phyloP scores from a whole-genome alignment of 2,113 vertebrate species.

The Onychostruthus taczanowskii region DNA sequence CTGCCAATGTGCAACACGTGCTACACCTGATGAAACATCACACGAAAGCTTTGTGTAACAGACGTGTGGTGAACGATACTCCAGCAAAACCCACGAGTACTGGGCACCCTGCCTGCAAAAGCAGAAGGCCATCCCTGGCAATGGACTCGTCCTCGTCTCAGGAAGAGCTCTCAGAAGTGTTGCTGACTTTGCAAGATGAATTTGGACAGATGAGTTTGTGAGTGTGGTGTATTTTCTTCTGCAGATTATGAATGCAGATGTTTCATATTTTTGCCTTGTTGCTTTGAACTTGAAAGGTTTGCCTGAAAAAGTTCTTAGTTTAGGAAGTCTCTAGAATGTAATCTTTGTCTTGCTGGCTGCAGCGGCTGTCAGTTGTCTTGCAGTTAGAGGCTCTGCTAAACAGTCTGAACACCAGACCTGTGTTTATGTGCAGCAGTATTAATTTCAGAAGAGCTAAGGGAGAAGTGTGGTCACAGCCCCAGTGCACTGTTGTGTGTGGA shows the following conservation, averaged over 20 bases:
- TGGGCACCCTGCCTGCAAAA: not conserved
- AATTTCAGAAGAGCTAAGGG: not conserved
- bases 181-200: constrained; percentile 89
- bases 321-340: not conserved
- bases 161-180: constrained; percentile 85
- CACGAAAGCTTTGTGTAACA: constrained; percentile 88
- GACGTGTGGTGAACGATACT: constrained; percentile 76
- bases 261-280: not conserved
- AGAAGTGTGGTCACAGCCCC: not conserved
- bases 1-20: constrained; percentile 93
- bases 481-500: not conserved
- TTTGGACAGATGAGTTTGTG: constrained; percentile 93
- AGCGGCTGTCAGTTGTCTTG: not conserved
- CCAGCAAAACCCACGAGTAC: constrained; percentile 24
- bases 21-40: constrained; percentile 94
- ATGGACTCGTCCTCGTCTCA: constrained; percentile 71
- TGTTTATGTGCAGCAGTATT: not conserved
- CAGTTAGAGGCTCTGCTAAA: not conserved
- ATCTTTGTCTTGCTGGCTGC: not conserved
- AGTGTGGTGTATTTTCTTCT: constrained; percentile 44
- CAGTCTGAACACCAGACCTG: not conserved
- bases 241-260: not conserved
- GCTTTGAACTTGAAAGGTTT: not conserved
- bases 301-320: not conserved
- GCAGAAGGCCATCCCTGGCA: not conserved